These are phyloP conservation scores for Mystacornis crossleyi DNA, from an alignment of 2,113 vertebrate species.

Conservation along the genomic window DNA sequence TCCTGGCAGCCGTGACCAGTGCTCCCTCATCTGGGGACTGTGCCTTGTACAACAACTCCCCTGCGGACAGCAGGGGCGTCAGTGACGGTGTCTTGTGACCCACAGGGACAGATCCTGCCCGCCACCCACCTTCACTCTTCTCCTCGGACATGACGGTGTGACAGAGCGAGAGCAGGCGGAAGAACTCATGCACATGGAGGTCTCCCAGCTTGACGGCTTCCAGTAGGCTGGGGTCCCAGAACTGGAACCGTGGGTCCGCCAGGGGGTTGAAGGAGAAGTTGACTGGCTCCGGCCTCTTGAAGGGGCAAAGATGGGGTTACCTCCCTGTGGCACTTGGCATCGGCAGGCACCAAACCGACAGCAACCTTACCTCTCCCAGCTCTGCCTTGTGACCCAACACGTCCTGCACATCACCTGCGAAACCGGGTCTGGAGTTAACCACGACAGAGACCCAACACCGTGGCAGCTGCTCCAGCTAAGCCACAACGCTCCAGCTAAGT, in stretches of 20 bases:
- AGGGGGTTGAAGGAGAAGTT: constrained; percentile 91
- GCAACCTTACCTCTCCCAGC: constrained; percentile 74
- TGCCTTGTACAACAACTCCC: constrained; percentile 89
- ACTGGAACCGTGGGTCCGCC: constrained; percentile 85
- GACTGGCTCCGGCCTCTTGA: constrained; percentile 76
- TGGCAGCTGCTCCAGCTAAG: neutral
- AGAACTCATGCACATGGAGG: constrained; percentile 84
- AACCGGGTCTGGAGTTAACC: neutral
- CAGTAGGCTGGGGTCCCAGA: constrained; percentile 86
- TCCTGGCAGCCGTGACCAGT: constrained; percentile 88
- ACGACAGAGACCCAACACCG: neutral
- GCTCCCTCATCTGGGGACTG: constrained; percentile 93
- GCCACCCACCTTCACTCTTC: constrained; percentile 80
- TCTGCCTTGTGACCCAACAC: constrained; percentile 79
- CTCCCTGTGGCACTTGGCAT: accelerated
- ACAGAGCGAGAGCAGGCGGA: constrained; percentile 90
- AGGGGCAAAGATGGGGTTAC: neutral
- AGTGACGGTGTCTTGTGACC: accelerated
- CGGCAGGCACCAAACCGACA: accelerated
- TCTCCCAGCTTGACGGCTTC: constrained; percentile 87
- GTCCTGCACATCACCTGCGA: constrained; percentile 83
- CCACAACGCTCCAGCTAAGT: accelerated
- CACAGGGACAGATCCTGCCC: neutral
- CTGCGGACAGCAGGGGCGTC: constrained; percentile 40
- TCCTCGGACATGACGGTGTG: constrained; percentile 95